phyloP scores from a whole-genome alignment of 1,140 invertebrate species.

The Armadillidium nasatum region DNA sequence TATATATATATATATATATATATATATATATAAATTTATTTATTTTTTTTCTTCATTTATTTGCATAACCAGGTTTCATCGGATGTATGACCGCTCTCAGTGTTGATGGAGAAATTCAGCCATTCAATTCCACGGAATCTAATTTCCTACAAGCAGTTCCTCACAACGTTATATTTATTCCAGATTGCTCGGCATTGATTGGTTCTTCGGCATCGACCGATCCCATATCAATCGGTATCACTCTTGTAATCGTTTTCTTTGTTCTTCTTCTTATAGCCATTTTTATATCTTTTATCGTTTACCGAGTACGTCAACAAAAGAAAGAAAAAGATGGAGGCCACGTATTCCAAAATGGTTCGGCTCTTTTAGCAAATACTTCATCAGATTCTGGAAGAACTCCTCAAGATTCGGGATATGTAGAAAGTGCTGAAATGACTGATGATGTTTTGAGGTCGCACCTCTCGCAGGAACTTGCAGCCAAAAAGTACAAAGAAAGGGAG shows the following conservation, averaged over 20 bases:
- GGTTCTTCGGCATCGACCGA: constrained; percentile 66
- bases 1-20: constrained; percentile 7
- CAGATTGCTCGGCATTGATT: constrained; percentile 59
- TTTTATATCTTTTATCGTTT: constrained; percentile 80
- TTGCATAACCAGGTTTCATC: constrained; percentile 72
- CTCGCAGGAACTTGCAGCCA: constrained; percentile 59
- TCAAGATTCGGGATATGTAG: constrained; percentile 49
- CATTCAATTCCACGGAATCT: constrained; percentile 76
- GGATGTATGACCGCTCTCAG: constrained; percentile 86
- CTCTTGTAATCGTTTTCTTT: constrained; percentile 89
- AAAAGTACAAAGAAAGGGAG: constrained; percentile 82
- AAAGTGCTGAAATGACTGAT: constrained; percentile 58
- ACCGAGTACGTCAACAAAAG: constrained; percentile 73
- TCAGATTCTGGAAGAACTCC: constrained; percentile 44
- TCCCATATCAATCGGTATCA: constrained; percentile 82
- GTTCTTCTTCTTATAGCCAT: constrained; percentile 81
- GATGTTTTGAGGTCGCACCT: constrained; percentile 50
- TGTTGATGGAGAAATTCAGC: constrained; percentile 81
- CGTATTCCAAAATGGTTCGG: constrained; percentile 40
- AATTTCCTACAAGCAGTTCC: constrained; percentile 56
- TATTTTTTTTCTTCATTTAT: too few species aligned
- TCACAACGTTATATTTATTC: constrained; percentile 46
- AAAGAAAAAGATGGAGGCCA: constrained; percentile 65
- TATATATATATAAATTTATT: not conserved
- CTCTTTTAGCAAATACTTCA: constrained; percentile 54